Evolutionary conservation across 2,888 invertebrate species (phyloP).

Genomic region (Empis stercorea): DNA sequence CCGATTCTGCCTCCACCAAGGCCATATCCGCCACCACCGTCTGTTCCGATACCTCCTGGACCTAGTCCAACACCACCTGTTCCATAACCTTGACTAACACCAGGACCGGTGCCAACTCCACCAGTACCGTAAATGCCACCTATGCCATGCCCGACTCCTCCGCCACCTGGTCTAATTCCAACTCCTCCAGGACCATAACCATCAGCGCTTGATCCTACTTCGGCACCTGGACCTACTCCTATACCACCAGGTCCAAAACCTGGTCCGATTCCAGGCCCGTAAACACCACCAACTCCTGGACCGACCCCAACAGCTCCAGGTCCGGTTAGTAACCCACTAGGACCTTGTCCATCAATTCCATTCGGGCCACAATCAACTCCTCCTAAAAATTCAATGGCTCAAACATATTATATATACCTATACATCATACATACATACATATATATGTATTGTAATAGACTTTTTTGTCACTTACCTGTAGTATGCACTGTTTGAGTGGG

Average conservation of each 20-base stretch:
- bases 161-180: constrained; percentile 7
- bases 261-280: not conserved
- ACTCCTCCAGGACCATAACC: constrained; percentile 7
- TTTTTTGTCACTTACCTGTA: too few species aligned
- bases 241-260: constrained; percentile 2
- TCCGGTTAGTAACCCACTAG: constrained; percentile 1
- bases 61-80: constrained; percentile 4
- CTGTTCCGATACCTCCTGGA: too few species aligned
- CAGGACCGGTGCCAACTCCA: not conserved
- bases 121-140: not conserved
- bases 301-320: constrained; percentile 2
- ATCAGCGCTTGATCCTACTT: constrained; percentile 3
- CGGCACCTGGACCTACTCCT: not conserved
- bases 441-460: too few species aligned
- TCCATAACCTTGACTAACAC: constrained; percentile 5
- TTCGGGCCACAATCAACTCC: not conserved
- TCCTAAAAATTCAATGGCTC: too few species aligned
- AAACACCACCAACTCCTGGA: constrained; percentile 3
- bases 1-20: constrained; percentile 7
- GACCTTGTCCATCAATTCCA: not conserved
- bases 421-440: too few species aligned
- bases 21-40: constrained; percentile 8
- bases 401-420: not conserved
- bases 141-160: constrained; percentile 5
- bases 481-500: constrained; percentile 13